Conservation (phyloP, 2,113 vertebrate genomes). For the Sinocyclocheilus grahami region DNA sequence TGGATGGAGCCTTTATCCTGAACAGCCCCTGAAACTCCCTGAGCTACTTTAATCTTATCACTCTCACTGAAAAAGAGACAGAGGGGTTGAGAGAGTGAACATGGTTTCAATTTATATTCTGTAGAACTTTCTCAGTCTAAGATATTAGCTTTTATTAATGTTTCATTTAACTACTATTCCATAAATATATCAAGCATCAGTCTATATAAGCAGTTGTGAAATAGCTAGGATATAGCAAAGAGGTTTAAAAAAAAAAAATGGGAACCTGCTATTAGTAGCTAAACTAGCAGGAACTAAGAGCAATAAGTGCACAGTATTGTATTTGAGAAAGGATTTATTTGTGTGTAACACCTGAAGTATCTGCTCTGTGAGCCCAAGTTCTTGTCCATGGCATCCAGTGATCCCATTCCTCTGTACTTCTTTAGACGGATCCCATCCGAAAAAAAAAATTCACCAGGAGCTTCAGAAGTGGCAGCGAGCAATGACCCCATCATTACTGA, state of each 20-base stretch:
- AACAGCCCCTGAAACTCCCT: slow-evolving; percentile 94
- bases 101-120: not conserved
- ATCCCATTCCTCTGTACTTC: slow-evolving; percentile 98
- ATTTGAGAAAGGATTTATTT: not conserved
- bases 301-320: not conserved
- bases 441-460: slow-evolving; percentile 97
- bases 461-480: slow-evolving; percentile 92
- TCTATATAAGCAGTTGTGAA: not conserved
- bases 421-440: slow-evolving; percentile 96
- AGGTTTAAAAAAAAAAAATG: not conserved
- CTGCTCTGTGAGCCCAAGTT: slow-evolving; percentile 95
- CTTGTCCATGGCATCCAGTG: slow-evolving; percentile 98
- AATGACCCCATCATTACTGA: slow-evolving; percentile 99
- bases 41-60: slow-evolving; percentile 98
- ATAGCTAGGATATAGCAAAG: not conserved
- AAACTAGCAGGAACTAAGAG: not conserved
- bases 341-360: slow-evolving; percentile 88
- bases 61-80: slow-evolving; percentile 80
- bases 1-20: slow-evolving; percentile 99
- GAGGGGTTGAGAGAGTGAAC: not conserved
- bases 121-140: not conserved
- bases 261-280: not conserved
- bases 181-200: not conserved
- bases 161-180: not conserved
- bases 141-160: not conserved